phyloP scores from a whole-genome alignment of 2,797 vertebrate species.

The Myotis planiceps region DNA sequence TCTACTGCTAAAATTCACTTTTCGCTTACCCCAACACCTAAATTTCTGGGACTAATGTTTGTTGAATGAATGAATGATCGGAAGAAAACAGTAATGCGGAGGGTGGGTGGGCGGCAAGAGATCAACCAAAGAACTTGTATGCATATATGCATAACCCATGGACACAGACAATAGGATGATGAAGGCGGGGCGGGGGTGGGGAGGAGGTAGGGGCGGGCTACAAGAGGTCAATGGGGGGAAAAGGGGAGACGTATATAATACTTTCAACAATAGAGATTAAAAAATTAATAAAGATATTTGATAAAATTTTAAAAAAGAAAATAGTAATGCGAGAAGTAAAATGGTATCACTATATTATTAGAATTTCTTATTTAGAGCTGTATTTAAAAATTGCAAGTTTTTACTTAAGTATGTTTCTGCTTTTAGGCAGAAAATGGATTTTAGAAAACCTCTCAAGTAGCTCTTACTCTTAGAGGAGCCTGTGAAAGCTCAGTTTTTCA shows the following conservation, averaged over 20 bases:
- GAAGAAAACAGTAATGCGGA: conserved; percentile 27
- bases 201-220: no score
- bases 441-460: conserved; percentile 46
- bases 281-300: no score
- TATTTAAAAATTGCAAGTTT: conserved; percentile 48
- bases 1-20: conserved; percentile 38
- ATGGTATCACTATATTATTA: neutral
- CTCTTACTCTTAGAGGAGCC: conserved; percentile 25
- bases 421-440: conserved; percentile 21
- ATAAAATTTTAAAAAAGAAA: neutral
- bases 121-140: no score
- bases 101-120: no score
- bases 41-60: neutral
- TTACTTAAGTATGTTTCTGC: conserved; percentile 1
- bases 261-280: no score
- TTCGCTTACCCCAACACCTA: neutral
- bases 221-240: no score
- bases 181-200: no score
- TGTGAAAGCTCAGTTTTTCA: conserved; percentile 52
- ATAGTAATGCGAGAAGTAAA: conserved; percentile 49
- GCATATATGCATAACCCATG: no score
- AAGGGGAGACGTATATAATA: no score
- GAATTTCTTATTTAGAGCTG: conserved; percentile 38
- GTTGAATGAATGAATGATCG: neutral
- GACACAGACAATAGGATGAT: no score